Evolutionary conservation across 2,888 invertebrate species (phyloP).

Genomic region (Celastrina argiolus): DNA sequence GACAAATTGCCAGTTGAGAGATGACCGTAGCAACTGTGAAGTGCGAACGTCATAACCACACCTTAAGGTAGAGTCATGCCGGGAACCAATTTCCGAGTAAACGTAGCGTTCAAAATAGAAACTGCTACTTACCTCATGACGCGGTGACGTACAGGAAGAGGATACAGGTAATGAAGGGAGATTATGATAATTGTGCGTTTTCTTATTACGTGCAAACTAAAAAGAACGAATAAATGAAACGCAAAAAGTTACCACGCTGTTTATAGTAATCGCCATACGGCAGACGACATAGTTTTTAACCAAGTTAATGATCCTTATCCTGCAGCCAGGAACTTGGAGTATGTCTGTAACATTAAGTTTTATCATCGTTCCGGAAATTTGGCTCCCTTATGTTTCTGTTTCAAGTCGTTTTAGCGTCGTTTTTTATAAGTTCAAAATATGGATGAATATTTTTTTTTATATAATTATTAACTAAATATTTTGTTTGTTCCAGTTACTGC

Average conservation of each 20-base stretch:
- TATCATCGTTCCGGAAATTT: slow-evolving; percentile 3
- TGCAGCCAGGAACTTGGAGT: slow-evolving; percentile 1
- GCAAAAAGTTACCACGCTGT: not conserved
- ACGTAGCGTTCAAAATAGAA: not conserved
- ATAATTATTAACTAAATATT: slow-evolving; percentile 30
- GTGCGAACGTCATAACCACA: not conserved
- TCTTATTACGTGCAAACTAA: not conserved
- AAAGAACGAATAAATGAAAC: not conserved
- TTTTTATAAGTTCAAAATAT: not conserved
- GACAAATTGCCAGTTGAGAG: not conserved
- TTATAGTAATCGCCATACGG: not conserved
- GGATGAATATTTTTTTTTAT: not conserved
- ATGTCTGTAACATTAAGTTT: not conserved
- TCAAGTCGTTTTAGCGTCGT: not conserved
- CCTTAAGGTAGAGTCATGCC: not conserved
- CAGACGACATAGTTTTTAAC: slow-evolving; percentile 3
- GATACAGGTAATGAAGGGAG: slow-evolving; percentile 8
- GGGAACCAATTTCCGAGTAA: not conserved
- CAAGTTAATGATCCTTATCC: slow-evolving; percentile 3
- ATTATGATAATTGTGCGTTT: slow-evolving; percentile 5
- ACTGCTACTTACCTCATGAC: not conserved
- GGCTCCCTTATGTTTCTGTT: not conserved
- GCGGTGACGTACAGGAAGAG: not conserved
- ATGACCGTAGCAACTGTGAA: not conserved
- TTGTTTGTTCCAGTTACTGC: slow-evolving; percentile 88